phyloP scores from a whole-genome alignment of 2,888 invertebrate genomes.

The Mythimna ferrago region DNA sequence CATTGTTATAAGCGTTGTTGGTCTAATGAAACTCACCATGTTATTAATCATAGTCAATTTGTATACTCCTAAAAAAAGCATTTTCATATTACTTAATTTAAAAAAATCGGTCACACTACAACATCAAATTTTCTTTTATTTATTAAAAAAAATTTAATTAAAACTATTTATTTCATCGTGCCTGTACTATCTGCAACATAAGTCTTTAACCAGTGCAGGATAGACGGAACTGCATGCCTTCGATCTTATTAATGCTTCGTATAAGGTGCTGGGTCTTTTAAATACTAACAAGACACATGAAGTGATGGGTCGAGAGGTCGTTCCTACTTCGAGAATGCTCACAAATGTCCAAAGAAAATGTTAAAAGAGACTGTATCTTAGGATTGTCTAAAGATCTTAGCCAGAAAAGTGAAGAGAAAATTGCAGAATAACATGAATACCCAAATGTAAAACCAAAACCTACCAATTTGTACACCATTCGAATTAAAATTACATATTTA shows the following conservation, averaged over 20 bases:
- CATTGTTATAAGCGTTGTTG: background rate
- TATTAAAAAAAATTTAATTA: too few species aligned
- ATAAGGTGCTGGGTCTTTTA: conserved; percentile 55
- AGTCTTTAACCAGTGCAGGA: background rate
- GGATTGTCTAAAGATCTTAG: background rate
- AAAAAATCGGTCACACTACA: background rate
- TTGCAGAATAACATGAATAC: background rate
- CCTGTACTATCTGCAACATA: background rate
- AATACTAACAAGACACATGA: conserved; percentile 32
- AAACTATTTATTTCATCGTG: background rate
- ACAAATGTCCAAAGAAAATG: background rate
- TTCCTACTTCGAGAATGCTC: conserved; percentile 22
- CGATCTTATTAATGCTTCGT: conserved; percentile 22
- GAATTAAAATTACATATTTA: too few species aligned
- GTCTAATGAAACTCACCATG: too few species aligned
- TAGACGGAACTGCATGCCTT: conserved; percentile 30
- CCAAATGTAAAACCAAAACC: too few species aligned
- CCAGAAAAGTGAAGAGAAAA: background rate
- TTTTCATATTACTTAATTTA: background rate
- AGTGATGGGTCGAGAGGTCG: conserved; percentile 13
- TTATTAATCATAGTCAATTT: background rate
- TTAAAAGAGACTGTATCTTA: background rate
- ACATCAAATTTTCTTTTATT: background rate
- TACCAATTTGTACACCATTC: too few species aligned
- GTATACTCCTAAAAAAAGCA: background rate